These are phyloP conservation scores for Bucco capensis DNA, from an alignment of 2,113 vertebrate species.

Conservation along the genomic window DNA sequence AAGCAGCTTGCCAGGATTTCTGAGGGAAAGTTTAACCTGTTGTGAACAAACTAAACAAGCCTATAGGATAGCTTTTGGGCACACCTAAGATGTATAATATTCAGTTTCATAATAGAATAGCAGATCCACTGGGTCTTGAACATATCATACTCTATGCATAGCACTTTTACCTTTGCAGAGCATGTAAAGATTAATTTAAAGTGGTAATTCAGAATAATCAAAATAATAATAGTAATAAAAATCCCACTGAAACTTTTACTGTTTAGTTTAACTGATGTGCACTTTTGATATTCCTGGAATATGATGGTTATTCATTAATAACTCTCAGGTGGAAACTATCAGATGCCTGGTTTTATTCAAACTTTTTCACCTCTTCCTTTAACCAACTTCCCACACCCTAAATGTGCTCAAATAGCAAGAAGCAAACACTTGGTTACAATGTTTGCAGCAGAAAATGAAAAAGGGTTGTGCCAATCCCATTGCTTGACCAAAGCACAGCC, in stretches of 20 bases:
- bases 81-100: not conserved
- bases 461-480: not conserved
- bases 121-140: not conserved
- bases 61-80: not conserved
- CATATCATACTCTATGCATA: not conserved
- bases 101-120: not conserved
- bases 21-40: not conserved
- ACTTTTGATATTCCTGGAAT: not conserved
- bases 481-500: not conserved
- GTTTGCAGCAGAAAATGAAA: not conserved
- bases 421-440: not conserved
- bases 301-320: not conserved
- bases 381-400: not conserved
- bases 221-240: not conserved
- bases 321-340: not conserved
- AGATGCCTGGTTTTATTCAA: not conserved
- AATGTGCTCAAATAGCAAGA: not conserved
- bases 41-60: not conserved
- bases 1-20: slow-evolving; percentile 36
- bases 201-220: not conserved
- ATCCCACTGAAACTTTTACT: not conserved
- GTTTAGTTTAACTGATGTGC: not conserved
- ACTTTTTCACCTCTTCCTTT: not conserved
- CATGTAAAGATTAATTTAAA: not conserved
- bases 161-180: not conserved